Base-by-base conservation (phyloP, 2,888 invertebrate genomes). In the Synergus laeviventris region DNA sequence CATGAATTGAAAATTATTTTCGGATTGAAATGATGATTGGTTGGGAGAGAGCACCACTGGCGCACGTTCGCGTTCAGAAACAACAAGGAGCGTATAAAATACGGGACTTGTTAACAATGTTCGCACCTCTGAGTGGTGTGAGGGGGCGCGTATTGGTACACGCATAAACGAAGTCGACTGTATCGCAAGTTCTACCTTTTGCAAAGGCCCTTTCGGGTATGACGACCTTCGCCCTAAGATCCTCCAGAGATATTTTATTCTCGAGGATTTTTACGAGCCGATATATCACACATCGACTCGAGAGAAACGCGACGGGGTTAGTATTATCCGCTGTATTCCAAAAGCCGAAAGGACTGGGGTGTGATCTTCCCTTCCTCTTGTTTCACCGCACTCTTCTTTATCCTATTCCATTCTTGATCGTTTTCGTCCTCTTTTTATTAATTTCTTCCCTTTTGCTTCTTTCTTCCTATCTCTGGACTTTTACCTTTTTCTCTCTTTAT, bases 71-170 rank as follows among this genome's bases (percentile, higher is more conserved):
- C 61, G 49, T 78, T 81, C 81, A 78, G 78, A 80, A 82, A 83
- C 79, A 81, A 83, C 77, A 82, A 82, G 82, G 81, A 84, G 83
- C 83, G 85, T 87, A 88, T 89, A 89, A 89, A 88, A 89, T 89
- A 89, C 86, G 87, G 85, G 87, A 89, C 89, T 89, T 89, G 90
- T 90, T 90, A 90, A 90, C 89, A 89, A 89, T 90, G 90, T 90
- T 90, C 89, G 88, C 90, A 89, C 90, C 90, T 90, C 80, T 79
- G 79, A 78, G 76, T 73, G 79, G 75, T 73, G 73, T 64, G 75
- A 75, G 76, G 64, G 73, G 77, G 78, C 75, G 79, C 80, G 78
- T 79, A 70, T 66, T 76, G 74, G 74, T 77, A 74, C 66, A 62
- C 78, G 75, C 75, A 79, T 73, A 75, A 79, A 78, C 78, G 73